Percentiles rank a stretch among this genome's conserved stretches.
Evolutionary conservation across 2,888 invertebrate genomes (phyloP).

Genomic region (Drosophila nr. fundita): DNA sequence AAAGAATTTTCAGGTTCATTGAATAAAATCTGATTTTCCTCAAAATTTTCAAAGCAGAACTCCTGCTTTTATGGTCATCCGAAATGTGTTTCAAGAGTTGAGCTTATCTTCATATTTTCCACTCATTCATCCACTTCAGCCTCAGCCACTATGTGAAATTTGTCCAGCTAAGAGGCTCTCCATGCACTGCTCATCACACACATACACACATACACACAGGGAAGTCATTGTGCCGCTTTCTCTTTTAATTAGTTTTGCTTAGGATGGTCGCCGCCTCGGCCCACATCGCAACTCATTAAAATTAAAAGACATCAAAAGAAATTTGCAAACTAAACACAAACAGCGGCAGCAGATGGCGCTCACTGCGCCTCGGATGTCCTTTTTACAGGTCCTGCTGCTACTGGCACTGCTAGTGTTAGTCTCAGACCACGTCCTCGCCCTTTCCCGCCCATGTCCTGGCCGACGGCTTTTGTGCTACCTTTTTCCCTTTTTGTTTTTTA

Average conservation of each 20-base stretch:
- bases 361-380: slow-evolving; percentile 64
- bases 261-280: slow-evolving; percentile 36
- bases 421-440: slow-evolving; percentile 42
- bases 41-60: background rate
- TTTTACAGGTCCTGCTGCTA: slow-evolving; percentile 45
- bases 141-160: background rate
- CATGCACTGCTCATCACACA: slow-evolving; percentile 18
- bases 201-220: background rate
- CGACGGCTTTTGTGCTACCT: slow-evolving; percentile 63
- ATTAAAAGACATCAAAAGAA: slow-evolving; percentile 81
- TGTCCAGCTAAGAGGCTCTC: slow-evolving; percentile 15
- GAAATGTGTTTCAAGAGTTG: background rate
- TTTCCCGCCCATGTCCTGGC: slow-evolving; percentile 12
- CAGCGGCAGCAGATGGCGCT: slow-evolving; percentile 43
- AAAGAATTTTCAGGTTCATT: background rate
- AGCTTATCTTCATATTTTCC: background rate
- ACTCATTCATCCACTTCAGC: background rate
- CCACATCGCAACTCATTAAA: slow-evolving; percentile 75
- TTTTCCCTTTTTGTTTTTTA: slow-evolving; percentile 62
- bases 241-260: slow-evolving; percentile 73
- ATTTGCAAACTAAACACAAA: slow-evolving; percentile 78
- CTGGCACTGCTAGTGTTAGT: background rate
- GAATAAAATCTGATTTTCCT: background rate
- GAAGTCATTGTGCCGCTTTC: slow-evolving; percentile 31
- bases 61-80: background rate